These are phyloP conservation scores for Anoplolepis gracilipes DNA, from an alignment of 1,140 invertebrate species.

Conservation along the genomic window DNA sequence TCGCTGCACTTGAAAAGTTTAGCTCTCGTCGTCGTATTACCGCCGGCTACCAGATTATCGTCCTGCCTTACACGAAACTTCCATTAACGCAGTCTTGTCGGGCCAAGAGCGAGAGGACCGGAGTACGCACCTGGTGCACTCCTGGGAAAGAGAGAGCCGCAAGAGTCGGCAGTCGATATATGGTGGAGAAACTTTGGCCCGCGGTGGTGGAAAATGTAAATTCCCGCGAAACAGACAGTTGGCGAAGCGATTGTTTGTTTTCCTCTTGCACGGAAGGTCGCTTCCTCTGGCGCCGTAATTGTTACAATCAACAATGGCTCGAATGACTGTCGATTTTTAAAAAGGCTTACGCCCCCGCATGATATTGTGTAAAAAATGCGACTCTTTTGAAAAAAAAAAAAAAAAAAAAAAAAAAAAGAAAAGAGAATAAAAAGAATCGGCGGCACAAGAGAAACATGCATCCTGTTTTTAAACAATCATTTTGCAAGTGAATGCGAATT, in stretches of 20 bases:
- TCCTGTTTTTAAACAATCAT: too few relatives aligned
- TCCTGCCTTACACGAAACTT: slow-evolving; percentile 80
- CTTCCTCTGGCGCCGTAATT: neutral
- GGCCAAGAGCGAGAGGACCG: slow-evolving; percentile 67
- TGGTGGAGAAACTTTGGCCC: slow-evolving; percentile 30
- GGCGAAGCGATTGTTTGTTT: slow-evolving; percentile 50
- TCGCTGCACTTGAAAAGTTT: slow-evolving; percentile 66
- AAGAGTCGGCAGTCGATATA: slow-evolving; percentile 30
- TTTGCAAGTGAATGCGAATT: neutral
- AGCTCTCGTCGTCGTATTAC: slow-evolving; percentile 53
- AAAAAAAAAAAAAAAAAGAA: neutral
- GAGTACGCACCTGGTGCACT: slow-evolving; percentile 78
- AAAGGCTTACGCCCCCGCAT: neutral
- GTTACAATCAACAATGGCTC: neutral
- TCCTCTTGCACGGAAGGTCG: neutral
- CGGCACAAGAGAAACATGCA: neutral
- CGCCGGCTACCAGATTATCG: slow-evolving; percentile 70
- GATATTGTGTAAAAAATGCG: neutral
- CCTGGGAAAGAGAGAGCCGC: slow-evolving; percentile 37
- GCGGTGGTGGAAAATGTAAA: slow-evolving; percentile 70
- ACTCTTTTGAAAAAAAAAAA: neutral
- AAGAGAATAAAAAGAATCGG: neutral
- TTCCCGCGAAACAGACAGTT: slow-evolving; percentile 28
- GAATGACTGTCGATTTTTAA: neutral
- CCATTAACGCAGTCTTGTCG: slow-evolving; percentile 80